Conservation (phyloP, 2,888 invertebrate genomes). For the Ennomos fuscantarius region DNA sequence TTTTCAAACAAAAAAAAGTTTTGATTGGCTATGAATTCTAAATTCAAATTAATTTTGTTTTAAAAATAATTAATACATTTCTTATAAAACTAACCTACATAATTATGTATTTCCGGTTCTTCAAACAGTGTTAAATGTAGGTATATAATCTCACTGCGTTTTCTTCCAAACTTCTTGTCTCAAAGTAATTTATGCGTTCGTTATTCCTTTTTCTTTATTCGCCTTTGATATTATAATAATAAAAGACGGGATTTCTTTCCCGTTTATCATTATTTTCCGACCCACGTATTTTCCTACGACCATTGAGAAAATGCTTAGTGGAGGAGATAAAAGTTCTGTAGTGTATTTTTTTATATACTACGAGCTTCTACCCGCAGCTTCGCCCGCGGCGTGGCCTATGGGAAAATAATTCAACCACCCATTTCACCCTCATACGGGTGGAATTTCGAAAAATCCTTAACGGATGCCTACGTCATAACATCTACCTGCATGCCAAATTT, state of each 20-base stretch:
- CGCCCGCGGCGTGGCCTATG: too few relatives aligned
- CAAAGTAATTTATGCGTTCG: constrained; percentile 23
- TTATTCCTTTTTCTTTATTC: constrained; percentile 19
- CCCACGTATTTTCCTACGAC: constrained; percentile 12
- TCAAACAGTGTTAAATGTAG: constrained; percentile 1
- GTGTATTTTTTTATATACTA: not conserved
- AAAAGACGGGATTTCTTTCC: constrained; percentile 11
- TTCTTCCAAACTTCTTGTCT: constrained; percentile 15
- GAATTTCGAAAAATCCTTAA: too few relatives aligned
- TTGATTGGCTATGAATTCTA: too few relatives aligned
- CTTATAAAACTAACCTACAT: not conserved
- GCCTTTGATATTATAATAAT: constrained; percentile 17
- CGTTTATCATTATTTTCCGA: constrained; percentile 27
- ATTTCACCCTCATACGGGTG: too few relatives aligned
- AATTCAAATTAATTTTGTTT: too few relatives aligned
- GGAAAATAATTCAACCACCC: too few relatives aligned
- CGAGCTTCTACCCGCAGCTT: not conserved
- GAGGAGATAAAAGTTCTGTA: not conserved
- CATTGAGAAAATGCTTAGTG: not conserved
- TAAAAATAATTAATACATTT: not conserved
- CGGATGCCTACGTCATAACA: too few relatives aligned
- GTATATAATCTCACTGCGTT: not conserved
- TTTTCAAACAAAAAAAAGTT: too few relatives aligned
- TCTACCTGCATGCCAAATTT: too few relatives aligned
- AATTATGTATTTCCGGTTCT: not conserved